Conservation (phyloP, 1,140 invertebrate genomes). For the Plodia interpunctella region DNA sequence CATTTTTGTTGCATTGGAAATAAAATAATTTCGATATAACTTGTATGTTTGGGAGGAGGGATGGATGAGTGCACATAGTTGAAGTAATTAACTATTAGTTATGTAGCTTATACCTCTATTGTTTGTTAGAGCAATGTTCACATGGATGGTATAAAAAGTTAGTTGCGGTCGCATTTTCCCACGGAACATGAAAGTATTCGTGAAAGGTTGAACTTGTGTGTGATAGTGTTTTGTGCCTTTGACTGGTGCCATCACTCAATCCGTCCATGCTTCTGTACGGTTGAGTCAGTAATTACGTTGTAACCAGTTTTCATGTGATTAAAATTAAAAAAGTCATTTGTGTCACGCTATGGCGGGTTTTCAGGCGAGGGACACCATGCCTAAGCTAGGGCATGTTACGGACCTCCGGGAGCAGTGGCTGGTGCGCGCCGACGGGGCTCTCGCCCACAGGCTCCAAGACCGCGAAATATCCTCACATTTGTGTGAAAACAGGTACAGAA, state of each 20-base stretch:
- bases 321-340: constrained; percentile 10
- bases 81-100: constrained; percentile 46
- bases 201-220: constrained; percentile 25
- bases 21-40: constrained; percentile 30
- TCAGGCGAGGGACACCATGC: constrained; percentile 64
- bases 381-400: constrained; percentile 65
- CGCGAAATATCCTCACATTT: constrained; percentile 92
- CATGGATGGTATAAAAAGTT: constrained; percentile 57
- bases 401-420: constrained; percentile 84
- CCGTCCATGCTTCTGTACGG: not conserved
- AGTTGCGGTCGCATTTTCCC: constrained; percentile 39
- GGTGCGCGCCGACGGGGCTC: constrained; percentile 92
- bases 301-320: not conserved
- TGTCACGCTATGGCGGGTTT: constrained; percentile 50
- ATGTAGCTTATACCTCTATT: constrained; percentile 64
- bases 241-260: constrained; percentile 15
- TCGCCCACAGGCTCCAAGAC: constrained; percentile 93
- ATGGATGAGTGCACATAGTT: constrained; percentile 26
- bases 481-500: constrained; percentile 89
- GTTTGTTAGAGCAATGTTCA: constrained; percentile 52
- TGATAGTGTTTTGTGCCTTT: constrained; percentile 20
- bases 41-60: constrained; percentile 43
- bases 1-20: constrained; percentile 22
- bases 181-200: constrained; percentile 53
- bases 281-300: not conserved